These are phyloP conservation scores for Thrips palmi DNA, from an alignment of 1,140 invertebrate genomes.

Conservation along the genomic window DNA sequence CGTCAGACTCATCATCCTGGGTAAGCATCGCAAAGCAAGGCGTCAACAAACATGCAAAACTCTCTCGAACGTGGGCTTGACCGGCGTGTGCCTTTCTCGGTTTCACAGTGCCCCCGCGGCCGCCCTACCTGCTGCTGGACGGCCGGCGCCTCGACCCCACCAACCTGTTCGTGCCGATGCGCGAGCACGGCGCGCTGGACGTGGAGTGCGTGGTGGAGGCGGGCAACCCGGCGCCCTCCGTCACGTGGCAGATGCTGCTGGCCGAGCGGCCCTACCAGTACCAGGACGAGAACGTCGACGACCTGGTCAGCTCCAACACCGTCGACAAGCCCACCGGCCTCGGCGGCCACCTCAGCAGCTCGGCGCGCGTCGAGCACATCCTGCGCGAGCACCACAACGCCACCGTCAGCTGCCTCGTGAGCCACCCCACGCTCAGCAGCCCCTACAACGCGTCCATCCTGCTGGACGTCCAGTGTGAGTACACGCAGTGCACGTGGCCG, in stretches of 20 bases:
- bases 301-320: neutral
- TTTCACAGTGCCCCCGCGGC: constrained; percentile 9
- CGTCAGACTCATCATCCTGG: no score
- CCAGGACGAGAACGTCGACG: neutral
- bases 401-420: constrained; percentile 20
- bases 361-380: constrained; percentile 18
- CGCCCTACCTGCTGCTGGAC: constrained; percentile 12
- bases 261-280: constrained; percentile 28
- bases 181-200: constrained; percentile 13
- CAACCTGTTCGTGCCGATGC: constrained; percentile 11
- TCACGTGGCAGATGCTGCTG: constrained; percentile 17
- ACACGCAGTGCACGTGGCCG: no score
- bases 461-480: constrained; percentile 26
- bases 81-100: no score
- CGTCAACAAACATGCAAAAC: no score
- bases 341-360: constrained; percentile 14
- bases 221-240: constrained; percentile 20
- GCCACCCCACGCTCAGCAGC: constrained; percentile 19
- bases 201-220: constrained; percentile 22
- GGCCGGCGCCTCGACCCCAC: constrained; percentile 11
- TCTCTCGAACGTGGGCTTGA: no score
- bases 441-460: constrained; percentile 17
- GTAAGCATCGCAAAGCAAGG: no score
- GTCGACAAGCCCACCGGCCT: neutral
- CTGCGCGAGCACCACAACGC: constrained; percentile 21